Evolutionary conservation across 2,797 vertebrate genomes (phyloP).

Genomic region (Borostomias antarcticus): DNA sequence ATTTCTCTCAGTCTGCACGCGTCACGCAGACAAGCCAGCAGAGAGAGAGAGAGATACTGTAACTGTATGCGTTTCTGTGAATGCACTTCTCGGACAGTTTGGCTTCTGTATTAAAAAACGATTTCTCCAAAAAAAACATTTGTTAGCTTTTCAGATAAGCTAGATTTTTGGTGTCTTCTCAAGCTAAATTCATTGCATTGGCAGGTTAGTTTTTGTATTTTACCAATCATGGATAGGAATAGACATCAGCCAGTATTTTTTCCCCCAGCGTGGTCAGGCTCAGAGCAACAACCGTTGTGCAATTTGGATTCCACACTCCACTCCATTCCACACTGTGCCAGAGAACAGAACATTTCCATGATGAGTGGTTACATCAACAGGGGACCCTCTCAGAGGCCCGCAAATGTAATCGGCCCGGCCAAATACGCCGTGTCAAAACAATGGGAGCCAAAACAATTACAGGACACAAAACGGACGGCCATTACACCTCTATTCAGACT

Average conservation of each 20-base stretch:
- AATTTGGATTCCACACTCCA: constrained; percentile 49
- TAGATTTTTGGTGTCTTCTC: neutral
- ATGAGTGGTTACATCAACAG: constrained; percentile 43
- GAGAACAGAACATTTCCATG: constrained; percentile 31
- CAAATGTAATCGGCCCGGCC: constrained; percentile 51
- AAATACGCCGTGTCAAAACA: constrained; percentile 27
- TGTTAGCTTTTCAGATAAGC: neutral
- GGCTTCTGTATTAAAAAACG: neutral
- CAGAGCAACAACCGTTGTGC: constrained; percentile 19
- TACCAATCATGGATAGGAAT: constrained; percentile 4
- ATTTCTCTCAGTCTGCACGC: constrained; percentile 21
- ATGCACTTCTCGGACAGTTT: neutral
- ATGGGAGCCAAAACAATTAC: constrained; percentile 38
- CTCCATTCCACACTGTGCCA: constrained; percentile 39
- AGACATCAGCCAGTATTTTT: no score
- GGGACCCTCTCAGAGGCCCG: constrained; percentile 25
- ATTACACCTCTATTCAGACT: constrained; percentile 31
- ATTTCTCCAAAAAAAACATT: neutral
- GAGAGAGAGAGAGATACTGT: constrained; percentile 16
- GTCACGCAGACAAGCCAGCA: constrained; percentile 14
- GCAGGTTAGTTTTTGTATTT: no score
- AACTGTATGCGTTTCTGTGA: neutral
- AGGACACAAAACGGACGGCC: constrained; percentile 38
- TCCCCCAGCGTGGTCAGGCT: neutral
- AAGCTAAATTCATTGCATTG: constrained; percentile 8